Percentiles rank a stretch among this genome's conserved stretches.
Evolutionary conservation across 1,140 invertebrate genomes (phyloP).

Genomic region (Aphaenogaster rudis): DNA sequence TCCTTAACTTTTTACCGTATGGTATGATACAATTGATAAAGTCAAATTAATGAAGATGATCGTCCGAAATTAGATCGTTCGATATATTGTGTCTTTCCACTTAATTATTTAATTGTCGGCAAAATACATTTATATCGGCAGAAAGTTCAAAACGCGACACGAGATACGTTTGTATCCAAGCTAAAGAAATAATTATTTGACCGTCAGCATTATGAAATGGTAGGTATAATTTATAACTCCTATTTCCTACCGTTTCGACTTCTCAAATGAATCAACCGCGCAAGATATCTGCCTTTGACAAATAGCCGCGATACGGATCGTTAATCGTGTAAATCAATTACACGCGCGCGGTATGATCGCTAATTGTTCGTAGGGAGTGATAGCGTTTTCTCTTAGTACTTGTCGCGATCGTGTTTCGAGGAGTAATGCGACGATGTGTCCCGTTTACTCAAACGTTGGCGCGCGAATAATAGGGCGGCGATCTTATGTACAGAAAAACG

Average conservation of each 20-base stretch:
- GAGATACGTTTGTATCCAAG: neutral
- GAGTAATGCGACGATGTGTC: neutral
- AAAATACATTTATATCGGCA: neutral
- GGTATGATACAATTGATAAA: neutral
- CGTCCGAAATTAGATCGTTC: neutral
- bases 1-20: neutral
- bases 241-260: neutral
- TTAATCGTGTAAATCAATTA: constrained; percentile 5
- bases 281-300: neutral
- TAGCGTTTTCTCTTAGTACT: neutral
- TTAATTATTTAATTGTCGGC: neutral
- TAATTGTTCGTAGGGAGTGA: neutral
- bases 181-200: neutral
- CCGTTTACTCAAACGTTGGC: neutral
- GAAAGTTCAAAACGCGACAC: neutral
- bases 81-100: neutral
- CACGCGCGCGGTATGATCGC: neutral
- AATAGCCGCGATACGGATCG: neutral
- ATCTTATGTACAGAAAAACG: neutral
- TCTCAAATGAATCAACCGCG: constrained; percentile 2
- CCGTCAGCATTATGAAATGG: neutral
- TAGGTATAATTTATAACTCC: neutral
- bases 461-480: neutral
- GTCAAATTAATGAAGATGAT: neutral
- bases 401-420: neutral